Percentiles rank a stretch among this genome's conserved stretches.
These are phyloP conservation scores for Crenuchus spilurus DNA, from an alignment of 2,797 vertebrate species.

Conservation along the genomic window DNA sequence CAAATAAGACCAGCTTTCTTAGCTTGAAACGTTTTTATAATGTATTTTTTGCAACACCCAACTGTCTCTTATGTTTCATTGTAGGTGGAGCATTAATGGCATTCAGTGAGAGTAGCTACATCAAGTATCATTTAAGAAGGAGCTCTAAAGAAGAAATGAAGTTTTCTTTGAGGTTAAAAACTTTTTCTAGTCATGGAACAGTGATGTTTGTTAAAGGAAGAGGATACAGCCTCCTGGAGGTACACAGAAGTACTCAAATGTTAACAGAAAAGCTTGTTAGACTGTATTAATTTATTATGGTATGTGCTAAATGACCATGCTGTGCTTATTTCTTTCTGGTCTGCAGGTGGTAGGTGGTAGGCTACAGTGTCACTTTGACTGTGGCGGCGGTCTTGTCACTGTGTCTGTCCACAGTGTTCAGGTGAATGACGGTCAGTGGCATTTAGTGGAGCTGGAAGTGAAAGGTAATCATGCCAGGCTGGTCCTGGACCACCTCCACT, in stretches of 20 bases:
- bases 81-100: constrained; percentile 75
- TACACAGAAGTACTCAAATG: too few species aligned
- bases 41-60: background rate
- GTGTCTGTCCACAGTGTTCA: constrained; percentile 85
- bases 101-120: constrained; percentile 82
- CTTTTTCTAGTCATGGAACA: constrained; percentile 79
- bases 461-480: constrained; percentile 81
- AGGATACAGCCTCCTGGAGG: constrained; percentile 85
- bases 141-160: constrained; percentile 83
- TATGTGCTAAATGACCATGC: background rate
- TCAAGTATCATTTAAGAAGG: constrained; percentile 82
- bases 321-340: background rate
- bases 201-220: constrained; percentile 84
- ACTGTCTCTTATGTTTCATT: constrained; percentile 10
- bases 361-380: constrained; percentile 86
- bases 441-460: constrained; percentile 80
- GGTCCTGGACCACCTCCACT: constrained; percentile 83
- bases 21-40: background rate
- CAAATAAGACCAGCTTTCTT: too few species aligned
- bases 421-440: constrained; percentile 85
- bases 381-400: constrained; percentile 82
- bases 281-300: too few species aligned
- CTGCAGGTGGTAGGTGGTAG: constrained; percentile 80
- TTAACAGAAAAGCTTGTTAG: too few species aligned
- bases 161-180: constrained; percentile 79